Percentiles rank a stretch among this genome's conserved stretches.
phyloP scores from a whole-genome alignment of 2,888 invertebrate species.

The Melinaea menophilus region DNA sequence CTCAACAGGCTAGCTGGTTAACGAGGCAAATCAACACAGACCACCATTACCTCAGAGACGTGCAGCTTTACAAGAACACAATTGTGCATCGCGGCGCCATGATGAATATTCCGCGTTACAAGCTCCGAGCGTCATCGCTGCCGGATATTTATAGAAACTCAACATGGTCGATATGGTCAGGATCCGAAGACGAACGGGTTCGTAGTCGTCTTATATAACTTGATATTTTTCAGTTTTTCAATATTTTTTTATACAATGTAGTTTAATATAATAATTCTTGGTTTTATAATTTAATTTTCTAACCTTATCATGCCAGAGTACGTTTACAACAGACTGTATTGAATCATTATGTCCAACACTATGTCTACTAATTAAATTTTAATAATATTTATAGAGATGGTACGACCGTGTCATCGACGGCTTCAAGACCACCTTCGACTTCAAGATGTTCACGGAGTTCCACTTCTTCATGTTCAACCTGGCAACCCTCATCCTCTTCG shows the following conservation, averaged over 20 bases:
- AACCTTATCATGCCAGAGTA: too few relatives aligned
- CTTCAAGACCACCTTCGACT: slow-evolving; percentile 84
- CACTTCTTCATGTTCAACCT: slow-evolving; percentile 90
- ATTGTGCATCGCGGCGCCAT: slow-evolving; percentile 92
- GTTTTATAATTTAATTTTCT: too few relatives aligned
- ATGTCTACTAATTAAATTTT: slow-evolving; percentile 1
- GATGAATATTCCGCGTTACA: slow-evolving; percentile 88
- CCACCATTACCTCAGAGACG: slow-evolving; percentile 83
- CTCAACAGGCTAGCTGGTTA: slow-evolving; percentile 45
- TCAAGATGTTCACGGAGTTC: slow-evolving; percentile 87
- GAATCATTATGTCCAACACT: too few relatives aligned
- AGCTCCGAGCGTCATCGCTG: slow-evolving; percentile 89
- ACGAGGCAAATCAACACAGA: slow-evolving; percentile 75
- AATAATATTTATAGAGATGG: slow-evolving; percentile 80
- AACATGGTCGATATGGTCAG: slow-evolving; percentile 82
- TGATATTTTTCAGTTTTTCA: slow-evolving; percentile 3
- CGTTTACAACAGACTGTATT: too few relatives aligned
- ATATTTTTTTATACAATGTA: background rate
- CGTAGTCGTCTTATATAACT: slow-evolving; percentile 7
- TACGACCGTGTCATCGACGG: slow-evolving; percentile 82
- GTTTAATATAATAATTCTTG: too few relatives aligned
- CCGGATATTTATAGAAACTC: slow-evolving; percentile 93
- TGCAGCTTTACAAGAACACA: slow-evolving; percentile 85
- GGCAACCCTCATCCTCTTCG: slow-evolving; percentile 91
- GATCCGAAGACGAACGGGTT: slow-evolving; percentile 82